phyloP scores from a whole-genome alignment of 2,797 vertebrate species.

The Eupleurogrammus muticus region DNA sequence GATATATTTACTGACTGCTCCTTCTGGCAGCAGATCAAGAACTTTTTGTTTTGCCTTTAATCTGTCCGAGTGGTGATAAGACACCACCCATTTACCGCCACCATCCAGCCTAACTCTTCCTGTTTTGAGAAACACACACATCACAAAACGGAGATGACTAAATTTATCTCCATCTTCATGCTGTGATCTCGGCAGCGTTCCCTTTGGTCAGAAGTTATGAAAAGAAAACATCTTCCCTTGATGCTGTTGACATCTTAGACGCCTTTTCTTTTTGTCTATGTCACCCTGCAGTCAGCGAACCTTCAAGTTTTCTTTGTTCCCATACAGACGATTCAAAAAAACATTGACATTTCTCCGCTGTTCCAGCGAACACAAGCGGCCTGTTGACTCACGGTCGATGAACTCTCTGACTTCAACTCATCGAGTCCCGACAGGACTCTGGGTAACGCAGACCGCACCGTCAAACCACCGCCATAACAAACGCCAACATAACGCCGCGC shows the following conservation, averaged over 20 bases:
- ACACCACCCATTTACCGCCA: constrained; percentile 66
- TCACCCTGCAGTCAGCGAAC: too few species aligned
- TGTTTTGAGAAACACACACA: constrained; percentile 52
- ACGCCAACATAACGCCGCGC: constrained; percentile 41
- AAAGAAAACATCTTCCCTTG: not conserved
- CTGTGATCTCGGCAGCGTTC: constrained; percentile 24
- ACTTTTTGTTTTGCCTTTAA: not conserved
- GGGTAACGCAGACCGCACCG: constrained; percentile 48
- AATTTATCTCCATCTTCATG: constrained; percentile 21
- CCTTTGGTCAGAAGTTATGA: not conserved
- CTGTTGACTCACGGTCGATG: not conserved
- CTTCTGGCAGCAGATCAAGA: constrained; percentile 54
- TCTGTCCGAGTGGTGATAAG: constrained; percentile 53
- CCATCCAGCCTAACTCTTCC: constrained; percentile 56
- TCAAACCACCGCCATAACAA: constrained; percentile 50
- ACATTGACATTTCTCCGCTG: not conserved
- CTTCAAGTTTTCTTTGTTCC: not conserved
- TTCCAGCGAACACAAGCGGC: not conserved
- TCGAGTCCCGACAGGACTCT: constrained; percentile 55
- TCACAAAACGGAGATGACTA: not conserved
- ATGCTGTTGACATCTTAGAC: not conserved
- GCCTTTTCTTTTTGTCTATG: not conserved
- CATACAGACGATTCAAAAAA: not conserved
- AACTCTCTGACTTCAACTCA: constrained; percentile 20
- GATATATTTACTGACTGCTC: constrained; percentile 18